phyloP scores from a whole-genome alignment of 1,140 invertebrate species.

The Drosophila mayri region DNA sequence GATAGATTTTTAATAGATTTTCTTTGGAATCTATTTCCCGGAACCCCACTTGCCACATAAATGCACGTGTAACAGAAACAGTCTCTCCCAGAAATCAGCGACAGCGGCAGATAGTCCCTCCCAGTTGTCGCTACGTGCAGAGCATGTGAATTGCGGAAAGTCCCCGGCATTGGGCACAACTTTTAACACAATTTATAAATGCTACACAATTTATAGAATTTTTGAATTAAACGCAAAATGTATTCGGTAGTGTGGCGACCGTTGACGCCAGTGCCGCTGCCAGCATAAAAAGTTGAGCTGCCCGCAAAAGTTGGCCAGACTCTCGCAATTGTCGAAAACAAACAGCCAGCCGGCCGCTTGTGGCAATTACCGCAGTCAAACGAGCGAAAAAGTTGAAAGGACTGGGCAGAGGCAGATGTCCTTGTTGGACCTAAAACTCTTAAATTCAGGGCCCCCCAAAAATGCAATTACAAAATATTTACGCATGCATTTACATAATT shows the following conservation, averaged over 20 bases:
- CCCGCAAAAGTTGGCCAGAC: constrained; percentile 30
- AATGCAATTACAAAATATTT: constrained; percentile 58
- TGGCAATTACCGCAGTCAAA: constrained; percentile 67
- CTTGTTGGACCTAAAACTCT: constrained; percentile 12
- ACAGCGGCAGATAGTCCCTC: constrained; percentile 44
- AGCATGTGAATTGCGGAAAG: constrained; percentile 61
- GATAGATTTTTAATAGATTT: background rate
- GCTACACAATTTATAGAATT: constrained; percentile 79
- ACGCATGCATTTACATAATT: constrained; percentile 69
- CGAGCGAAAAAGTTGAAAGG: constrained; percentile 48
- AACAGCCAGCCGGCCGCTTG: constrained; percentile 59
- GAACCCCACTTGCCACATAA: background rate
- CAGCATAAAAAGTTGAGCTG: constrained; percentile 61
- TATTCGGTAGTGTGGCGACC: constrained; percentile 28
- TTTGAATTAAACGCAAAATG: constrained; percentile 73
- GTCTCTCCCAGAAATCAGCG: constrained; percentile 53
- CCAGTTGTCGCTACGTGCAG: constrained; percentile 61
- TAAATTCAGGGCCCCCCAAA: constrained; percentile 26
- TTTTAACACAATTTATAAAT: constrained; percentile 82
- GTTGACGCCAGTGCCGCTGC: constrained; percentile 31
- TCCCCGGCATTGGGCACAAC: constrained; percentile 55
- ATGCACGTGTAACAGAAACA: constrained; percentile 34
- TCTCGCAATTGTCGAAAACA: constrained; percentile 49
- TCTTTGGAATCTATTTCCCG: background rate
- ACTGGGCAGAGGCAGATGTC: constrained; percentile 29